Base-by-base conservation (phyloP, 1,140 invertebrate species). In the Drosophila varians region DNA sequence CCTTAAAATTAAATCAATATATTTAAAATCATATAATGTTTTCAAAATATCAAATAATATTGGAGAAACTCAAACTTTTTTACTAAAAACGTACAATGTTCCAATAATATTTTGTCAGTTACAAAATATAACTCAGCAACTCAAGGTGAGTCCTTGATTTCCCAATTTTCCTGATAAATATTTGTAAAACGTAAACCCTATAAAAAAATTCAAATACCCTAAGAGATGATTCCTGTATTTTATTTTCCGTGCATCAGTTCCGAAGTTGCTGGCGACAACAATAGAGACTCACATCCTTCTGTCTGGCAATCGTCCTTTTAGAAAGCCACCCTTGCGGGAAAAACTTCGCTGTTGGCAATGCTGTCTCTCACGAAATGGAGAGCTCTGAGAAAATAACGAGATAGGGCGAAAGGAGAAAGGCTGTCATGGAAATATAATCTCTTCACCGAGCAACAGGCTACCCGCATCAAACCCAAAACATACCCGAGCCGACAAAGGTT, bases 391-490 rank as follows among this genome's bases (percentile, higher is more conserved):
- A 65, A 12, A 34, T 36, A 34, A 6, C 2, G 11, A 12, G n/a
- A 31, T 23, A 42, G 25, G 38, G 36, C 43, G 26, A 38, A 9
- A 23, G 25, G 12, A 45, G 46, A 31, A 31, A 54, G 19, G 36
- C n/a, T 38, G n/a, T 38, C 12, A 12, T 65, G 25, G 62, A 55
- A 69, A 69, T 6, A 19, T 45, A 38, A 70, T 71, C 21, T 49
- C 38, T 16, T 34, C 14, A 21, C 45, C 18, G 21, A 28, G 68
- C 68, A 71, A 71, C 68, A 71, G 68, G 80, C 80, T 80, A 61
- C 76, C 76, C 72, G 79, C 75, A 76, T 76, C 75, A 86, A 84
- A 84, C 76, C 76, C 66, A 79, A 74, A 76, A 65, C 72, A 76
- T 73, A 86, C 75, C 72, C 83, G 55, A 72, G 14, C 54, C 12